A percentile compares a stretch with the other conserved stretches of the same genome.
phyloP scores from a whole-genome alignment of 2,113 vertebrate species.

The Pandion haliaetus region DNA sequence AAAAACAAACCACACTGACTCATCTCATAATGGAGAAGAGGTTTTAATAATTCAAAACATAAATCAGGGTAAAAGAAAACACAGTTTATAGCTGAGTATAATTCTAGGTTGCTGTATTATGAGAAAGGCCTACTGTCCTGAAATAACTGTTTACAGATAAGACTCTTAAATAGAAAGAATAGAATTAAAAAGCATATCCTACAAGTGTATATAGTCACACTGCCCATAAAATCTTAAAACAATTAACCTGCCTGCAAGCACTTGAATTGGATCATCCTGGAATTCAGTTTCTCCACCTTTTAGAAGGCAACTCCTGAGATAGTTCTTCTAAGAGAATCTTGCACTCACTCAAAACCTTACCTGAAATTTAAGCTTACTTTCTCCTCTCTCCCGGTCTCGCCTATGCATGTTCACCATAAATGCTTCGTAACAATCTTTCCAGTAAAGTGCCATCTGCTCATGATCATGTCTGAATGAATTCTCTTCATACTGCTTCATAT shows the following conservation, averaged over 20 bases:
- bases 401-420: constrained; percentile 94
- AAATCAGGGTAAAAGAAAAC: background rate
- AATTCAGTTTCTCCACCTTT: background rate
- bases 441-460: constrained; percentile 90
- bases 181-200: background rate
- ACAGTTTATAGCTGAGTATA: background rate
- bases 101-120: background rate
- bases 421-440: constrained; percentile 93
- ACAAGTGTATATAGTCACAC: background rate
- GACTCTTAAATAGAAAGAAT: background rate
- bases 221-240: background rate
- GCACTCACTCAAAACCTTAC: constrained; percentile 65
- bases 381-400: constrained; percentile 89
- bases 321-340: background rate
- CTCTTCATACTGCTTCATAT: constrained; percentile 97
- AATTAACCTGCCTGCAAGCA: background rate
- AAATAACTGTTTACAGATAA: background rate
- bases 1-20: background rate
- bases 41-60: background rate
- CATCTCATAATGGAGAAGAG: background rate
- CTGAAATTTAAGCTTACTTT: constrained; percentile 98
- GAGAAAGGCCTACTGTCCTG: background rate
- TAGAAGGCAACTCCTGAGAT: background rate
- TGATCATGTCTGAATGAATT: constrained; percentile 88
- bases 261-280: background rate